phyloP scores from a whole-genome alignment of 2,888 invertebrate species.

The Timema cristinae region DNA sequence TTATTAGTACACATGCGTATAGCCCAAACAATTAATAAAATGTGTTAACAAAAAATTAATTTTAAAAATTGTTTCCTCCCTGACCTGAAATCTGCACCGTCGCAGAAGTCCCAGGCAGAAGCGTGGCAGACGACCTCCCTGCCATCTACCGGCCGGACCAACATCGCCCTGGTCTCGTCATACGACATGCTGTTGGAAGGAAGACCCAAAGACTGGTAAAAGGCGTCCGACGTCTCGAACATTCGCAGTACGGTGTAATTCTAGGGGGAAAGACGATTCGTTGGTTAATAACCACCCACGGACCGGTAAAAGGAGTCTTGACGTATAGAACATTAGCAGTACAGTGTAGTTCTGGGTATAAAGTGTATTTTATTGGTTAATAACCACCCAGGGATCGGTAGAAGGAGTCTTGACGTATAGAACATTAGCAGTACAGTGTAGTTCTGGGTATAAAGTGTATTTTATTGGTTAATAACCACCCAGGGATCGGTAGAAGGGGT shows the following conservation, averaged over 20 bases:
- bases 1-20: background rate
- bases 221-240: conserved; percentile 58
- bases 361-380: no score
- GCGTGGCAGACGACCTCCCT: conserved; percentile 61
- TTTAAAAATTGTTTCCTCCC: background rate
- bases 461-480: no score
- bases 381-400: no score
- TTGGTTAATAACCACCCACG: no score
- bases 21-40: background rate
- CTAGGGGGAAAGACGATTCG: conserved; percentile 30
- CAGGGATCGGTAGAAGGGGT: no score
- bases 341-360: no score
- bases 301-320: no score
- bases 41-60: background rate
- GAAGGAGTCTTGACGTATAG: no score
- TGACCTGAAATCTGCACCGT: conserved; percentile 60
- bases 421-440: no score
- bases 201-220: conserved; percentile 58
- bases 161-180: conserved; percentile 48
- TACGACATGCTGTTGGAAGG: conserved; percentile 57
- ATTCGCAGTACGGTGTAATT: conserved; percentile 44
- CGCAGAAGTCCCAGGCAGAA: conserved; percentile 67
- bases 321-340: no score
- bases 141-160: conserved; percentile 55
- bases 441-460: no score